Evolutionary conservation across 2,113 vertebrate genomes (phyloP).

Genomic region (Eleginops maclovinus): DNA sequence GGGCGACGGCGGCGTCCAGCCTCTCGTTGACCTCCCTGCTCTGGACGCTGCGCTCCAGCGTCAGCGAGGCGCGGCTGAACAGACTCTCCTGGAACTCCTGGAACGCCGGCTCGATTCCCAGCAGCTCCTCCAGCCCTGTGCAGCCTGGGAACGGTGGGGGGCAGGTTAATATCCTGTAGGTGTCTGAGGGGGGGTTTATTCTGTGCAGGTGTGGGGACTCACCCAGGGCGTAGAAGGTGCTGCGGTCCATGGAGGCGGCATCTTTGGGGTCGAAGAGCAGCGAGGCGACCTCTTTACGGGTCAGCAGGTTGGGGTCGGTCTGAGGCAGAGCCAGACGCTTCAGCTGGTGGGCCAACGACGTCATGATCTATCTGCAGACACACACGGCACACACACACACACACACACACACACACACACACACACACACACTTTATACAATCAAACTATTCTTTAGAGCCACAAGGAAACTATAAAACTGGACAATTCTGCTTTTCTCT

Average conservation of each 20-base stretch:
- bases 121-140: conserved; percentile 94
- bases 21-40: conserved; percentile 91
- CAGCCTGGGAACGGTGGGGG: conserved; percentile 83
- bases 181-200: neutral
- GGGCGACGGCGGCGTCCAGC: conserved; percentile 88
- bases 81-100: conserved; percentile 89
- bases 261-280: conserved; percentile 92
- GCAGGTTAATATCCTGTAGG: neutral
- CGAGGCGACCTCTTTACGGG: conserved; percentile 85
- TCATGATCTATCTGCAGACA: conserved; percentile 82
- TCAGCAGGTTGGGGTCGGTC: conserved; percentile 86
- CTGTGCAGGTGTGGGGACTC: conserved; percentile 43
- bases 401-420: neutral
- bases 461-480: too few species aligned
- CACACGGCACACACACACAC: neutral
- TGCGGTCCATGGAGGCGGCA: conserved; percentile 89
- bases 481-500: too few species aligned
- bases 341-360: conserved; percentile 94
- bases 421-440: neutral
- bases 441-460: too few species aligned
- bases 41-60: conserved; percentile 93
- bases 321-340: conserved; percentile 93
- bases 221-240: conserved; percentile 94
- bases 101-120: conserved; percentile 91
- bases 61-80: conserved; percentile 89